Percentiles rank a stretch among this genome's conserved stretches.
phyloP scores from a whole-genome alignment of 2,113 vertebrate genomes.

The Neopipo cinnamomea region DNA sequence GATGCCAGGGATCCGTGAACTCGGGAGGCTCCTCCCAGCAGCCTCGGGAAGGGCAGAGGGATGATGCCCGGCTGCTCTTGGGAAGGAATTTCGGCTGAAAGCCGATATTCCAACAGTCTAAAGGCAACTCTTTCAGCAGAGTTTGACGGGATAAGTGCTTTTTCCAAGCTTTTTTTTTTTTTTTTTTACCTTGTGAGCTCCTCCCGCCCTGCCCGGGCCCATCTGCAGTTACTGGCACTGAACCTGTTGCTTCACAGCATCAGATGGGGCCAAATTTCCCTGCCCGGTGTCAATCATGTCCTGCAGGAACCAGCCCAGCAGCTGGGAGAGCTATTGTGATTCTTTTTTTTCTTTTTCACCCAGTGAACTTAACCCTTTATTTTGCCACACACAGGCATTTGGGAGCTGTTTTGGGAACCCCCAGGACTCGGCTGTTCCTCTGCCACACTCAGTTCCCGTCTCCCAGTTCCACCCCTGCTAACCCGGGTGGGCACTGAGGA shows the following conservation, averaged over 20 bases:
- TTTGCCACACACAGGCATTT: not conserved
- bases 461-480: not conserved
- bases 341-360: not conserved
- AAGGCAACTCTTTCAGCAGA: not conserved
- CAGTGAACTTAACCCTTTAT: not conserved
- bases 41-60: not conserved
- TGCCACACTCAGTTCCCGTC: not conserved
- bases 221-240: not conserved
- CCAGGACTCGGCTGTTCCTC: not conserved
- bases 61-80: not conserved
- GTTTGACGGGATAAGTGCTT: rapidly evolving
- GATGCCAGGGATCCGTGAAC: not conserved
- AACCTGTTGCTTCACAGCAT: not conserved
- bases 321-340: not conserved
- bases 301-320: not conserved
- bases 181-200: not conserved
- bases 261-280: not conserved
- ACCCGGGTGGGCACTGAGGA: not conserved
- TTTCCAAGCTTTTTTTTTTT: not conserved
- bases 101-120: rapidly evolving
- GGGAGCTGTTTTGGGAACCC: not conserved
- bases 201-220: not conserved
- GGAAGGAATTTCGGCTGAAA: not conserved
- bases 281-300: not conserved
- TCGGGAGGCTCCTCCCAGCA: not conserved